Evolutionary conservation across 2,888 invertebrate species (phyloP).

Genomic region (Cybosia mesomella): DNA sequence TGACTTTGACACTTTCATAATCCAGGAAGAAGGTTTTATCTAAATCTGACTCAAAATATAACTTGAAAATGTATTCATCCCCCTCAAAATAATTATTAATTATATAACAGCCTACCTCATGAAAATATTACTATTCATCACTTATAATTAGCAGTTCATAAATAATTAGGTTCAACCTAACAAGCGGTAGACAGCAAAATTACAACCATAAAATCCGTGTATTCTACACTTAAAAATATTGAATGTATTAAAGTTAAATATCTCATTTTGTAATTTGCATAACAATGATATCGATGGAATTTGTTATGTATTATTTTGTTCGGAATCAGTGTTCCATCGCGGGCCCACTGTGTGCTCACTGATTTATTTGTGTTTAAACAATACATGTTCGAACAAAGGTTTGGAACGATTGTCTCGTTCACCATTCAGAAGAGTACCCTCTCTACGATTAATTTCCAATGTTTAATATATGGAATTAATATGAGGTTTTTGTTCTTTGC

Average conservation of each 20-base stretch:
- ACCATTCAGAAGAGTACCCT: slow-evolving; percentile 31
- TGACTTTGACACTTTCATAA: not conserved
- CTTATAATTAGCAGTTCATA: not conserved
- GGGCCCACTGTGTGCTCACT: slow-evolving; percentile 25
- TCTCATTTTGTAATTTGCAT: slow-evolving; percentile 44
- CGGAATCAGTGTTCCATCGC: slow-evolving; percentile 41
- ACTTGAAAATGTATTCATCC: too few relatives aligned
- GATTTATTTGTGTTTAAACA: slow-evolving; percentile 54
- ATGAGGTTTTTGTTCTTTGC: slow-evolving; percentile 13
- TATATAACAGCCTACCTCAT: too few relatives aligned
- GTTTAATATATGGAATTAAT: slow-evolving; percentile 27
- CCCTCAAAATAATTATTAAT: too few relatives aligned
- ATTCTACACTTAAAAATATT: slow-evolving; percentile 18
- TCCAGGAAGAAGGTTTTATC: too few relatives aligned
- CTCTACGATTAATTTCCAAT: slow-evolving; percentile 26
- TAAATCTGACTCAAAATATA: too few relatives aligned
- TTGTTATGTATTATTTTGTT: slow-evolving; percentile 49
- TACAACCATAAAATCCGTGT: slow-evolving; percentile 16
- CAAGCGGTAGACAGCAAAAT: slow-evolving; percentile 1
- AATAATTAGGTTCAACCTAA: not conserved
- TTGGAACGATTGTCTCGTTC: slow-evolving; percentile 35
- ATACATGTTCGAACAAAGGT: slow-evolving; percentile 47
- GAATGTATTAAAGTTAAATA: slow-evolving; percentile 34
- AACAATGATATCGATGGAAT: slow-evolving; percentile 46
- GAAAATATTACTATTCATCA: not conserved